Conservation (phyloP, 2,113 vertebrate species). For the Opisthocomus hoazin region DNA sequence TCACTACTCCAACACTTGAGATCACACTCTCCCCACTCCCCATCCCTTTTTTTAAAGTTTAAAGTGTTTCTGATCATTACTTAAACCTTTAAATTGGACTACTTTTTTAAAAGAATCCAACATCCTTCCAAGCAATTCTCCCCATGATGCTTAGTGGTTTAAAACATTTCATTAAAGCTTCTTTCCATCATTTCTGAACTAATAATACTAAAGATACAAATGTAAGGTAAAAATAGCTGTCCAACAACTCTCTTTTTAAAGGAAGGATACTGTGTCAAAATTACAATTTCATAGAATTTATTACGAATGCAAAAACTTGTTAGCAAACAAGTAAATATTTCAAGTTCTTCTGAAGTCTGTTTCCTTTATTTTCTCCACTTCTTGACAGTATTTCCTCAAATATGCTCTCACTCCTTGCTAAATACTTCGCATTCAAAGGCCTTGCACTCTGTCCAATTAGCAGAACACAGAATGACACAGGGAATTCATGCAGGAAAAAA, state of each 20-base stretch:
- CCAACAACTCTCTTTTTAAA: not conserved
- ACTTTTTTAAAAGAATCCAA: not conserved
- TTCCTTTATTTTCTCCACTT: not conserved
- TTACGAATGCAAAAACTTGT: not conserved
- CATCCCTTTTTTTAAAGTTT: not conserved
- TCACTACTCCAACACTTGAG: not conserved
- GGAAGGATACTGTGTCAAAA: not conserved
- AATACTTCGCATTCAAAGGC: slow-evolving; percentile 23
- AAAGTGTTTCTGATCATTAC: not conserved
- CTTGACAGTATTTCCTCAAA: not conserved
- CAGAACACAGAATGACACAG: slow-evolving; percentile 3
- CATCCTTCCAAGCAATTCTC: not conserved
- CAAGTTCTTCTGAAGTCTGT: not conserved
- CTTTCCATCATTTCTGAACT: not conserved
- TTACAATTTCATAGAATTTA: not conserved
- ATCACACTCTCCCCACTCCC: fast-evolving
- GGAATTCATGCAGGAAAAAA: not conserved
- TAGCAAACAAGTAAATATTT: not conserved
- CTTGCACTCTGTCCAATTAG: not conserved
- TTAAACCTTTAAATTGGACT: not conserved
- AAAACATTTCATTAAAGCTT: not conserved
- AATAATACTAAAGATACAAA: not conserved
- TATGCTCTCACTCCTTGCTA: not conserved
- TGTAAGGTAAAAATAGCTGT: not conserved
- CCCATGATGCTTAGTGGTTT: not conserved